Conservation (phyloP, 2,888 invertebrate species). For the Caenorhabditis doughertyi region DNA sequence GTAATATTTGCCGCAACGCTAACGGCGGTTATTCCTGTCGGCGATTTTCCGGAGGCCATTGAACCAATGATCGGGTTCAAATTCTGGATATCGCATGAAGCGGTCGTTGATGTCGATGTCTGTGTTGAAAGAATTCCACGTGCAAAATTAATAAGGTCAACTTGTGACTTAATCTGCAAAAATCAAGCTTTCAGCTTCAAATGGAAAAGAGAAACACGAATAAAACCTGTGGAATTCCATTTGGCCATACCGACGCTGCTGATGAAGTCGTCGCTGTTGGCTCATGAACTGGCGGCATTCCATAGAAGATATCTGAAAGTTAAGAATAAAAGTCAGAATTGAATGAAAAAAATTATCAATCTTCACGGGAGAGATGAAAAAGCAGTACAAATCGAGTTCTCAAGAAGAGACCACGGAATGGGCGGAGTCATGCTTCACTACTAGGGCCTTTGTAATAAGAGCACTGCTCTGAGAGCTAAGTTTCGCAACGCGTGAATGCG, state of each 20-base stretch:
- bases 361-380: conserved; percentile 4
- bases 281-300: conserved; percentile 60
- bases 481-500: conserved; percentile 19
- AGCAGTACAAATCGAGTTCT: conserved; percentile 44
- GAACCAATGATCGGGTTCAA: conserved; percentile 57
- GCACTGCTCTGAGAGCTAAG: conserved; percentile 38
- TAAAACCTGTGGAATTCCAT: conserved; percentile 32
- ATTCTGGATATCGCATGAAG: conserved; percentile 42
- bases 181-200: background rate
- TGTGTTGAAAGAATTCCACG: conserved; percentile 32
- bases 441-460: conserved; percentile 50
- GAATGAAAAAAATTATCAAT: background rate
- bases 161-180: conserved; percentile 55
- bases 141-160: conserved; percentile 48
- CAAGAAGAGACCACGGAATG: background rate
- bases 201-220: background rate
- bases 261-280: conserved; percentile 50
- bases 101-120: conserved; percentile 18
- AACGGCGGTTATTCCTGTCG: conserved; percentile 31
- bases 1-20: conserved; percentile 28
- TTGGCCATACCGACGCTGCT: conserved; percentile 45
- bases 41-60: conserved; percentile 27
- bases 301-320: conserved; percentile 53
- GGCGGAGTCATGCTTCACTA: conserved; percentile 24
- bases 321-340: background rate